Conservation (phyloP, 1,140 invertebrate genomes). For the Saxidomus purpurata region DNA sequence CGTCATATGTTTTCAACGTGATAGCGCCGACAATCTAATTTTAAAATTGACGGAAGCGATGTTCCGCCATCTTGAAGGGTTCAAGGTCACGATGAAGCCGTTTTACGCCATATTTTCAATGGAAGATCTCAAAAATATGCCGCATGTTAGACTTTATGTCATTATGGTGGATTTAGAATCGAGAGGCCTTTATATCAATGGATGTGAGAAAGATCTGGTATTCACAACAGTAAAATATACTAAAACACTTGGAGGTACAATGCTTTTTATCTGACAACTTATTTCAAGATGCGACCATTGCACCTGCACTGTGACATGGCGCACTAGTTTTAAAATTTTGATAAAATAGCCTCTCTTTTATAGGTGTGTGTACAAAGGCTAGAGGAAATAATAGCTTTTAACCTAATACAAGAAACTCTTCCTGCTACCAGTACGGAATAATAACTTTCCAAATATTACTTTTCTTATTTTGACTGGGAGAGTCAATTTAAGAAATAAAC, state of each 20-base stretch:
- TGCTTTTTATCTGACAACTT: neutral
- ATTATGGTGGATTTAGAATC: slow-evolving; percentile 73
- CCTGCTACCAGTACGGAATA: too few relatives aligned
- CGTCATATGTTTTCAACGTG: slow-evolving; percentile 56
- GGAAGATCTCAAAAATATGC: slow-evolving; percentile 72
- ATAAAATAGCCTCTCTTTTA: too few relatives aligned
- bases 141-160: slow-evolving; percentile 74
- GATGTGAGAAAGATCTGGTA: slow-evolving; percentile 69
- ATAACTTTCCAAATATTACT: too few relatives aligned
- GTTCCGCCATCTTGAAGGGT: slow-evolving; percentile 72
- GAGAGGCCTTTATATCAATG: slow-evolving; percentile 48
- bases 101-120: slow-evolving; percentile 71
- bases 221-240: slow-evolving; percentile 68
- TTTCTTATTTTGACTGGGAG: too few relatives aligned
- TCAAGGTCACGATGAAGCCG: slow-evolving; percentile 66
- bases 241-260: slow-evolving; percentile 72
- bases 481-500: too few relatives aligned
- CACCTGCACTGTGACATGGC: too few relatives aligned
- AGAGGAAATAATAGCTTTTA: too few relatives aligned
- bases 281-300: too few relatives aligned
- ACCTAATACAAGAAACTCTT: too few relatives aligned
- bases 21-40: slow-evolving; percentile 46
- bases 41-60: slow-evolving; percentile 66
- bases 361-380: too few relatives aligned
- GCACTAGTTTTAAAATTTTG: too few relatives aligned